These are phyloP conservation scores for Yoshiicerus persimilis DNA, from an alignment of 1,140 invertebrate species.

Conservation along the genomic window DNA sequence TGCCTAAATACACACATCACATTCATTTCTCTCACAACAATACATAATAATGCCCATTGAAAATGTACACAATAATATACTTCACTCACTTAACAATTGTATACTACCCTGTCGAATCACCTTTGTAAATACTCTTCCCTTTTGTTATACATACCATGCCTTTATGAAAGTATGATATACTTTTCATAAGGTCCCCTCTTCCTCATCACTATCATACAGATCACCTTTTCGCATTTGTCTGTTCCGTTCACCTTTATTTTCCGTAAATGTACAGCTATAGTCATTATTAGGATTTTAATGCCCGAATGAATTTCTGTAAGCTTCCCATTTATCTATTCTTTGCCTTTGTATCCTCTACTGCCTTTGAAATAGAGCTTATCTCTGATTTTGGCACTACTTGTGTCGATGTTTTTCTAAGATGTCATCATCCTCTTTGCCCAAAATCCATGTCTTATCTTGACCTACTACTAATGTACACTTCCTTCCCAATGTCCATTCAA, in stretches of 20 bases:
- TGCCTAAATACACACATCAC: slow-evolving; percentile 13
- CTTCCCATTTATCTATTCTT: not conserved
- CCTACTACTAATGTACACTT: not conserved
- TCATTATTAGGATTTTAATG: not conserved
- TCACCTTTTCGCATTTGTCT: not conserved
- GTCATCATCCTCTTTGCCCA: not conserved
- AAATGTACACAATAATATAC: not conserved
- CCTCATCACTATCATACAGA: not conserved
- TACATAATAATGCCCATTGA: slow-evolving; percentile 6
- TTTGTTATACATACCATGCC: not conserved
- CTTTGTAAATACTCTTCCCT: not conserved
- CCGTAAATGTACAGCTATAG: not conserved
- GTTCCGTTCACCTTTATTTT: not conserved
- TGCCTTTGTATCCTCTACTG: not conserved
- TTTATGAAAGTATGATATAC: not conserved
- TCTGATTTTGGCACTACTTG: not conserved
- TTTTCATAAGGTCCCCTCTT: not conserved
- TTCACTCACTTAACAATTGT: not conserved
- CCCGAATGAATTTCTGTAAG: not conserved
- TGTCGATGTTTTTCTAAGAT: not conserved
- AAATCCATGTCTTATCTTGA: not conserved
- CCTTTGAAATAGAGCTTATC: not conserved
- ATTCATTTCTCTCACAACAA: slow-evolving; percentile 6
- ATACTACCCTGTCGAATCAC: not conserved
- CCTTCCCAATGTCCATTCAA: not conserved